Percentiles rank a stretch among this genome's conserved stretches.
Evolutionary conservation across 1,140 invertebrate species (phyloP).

Genomic region (Sycophila sp.): DNA sequence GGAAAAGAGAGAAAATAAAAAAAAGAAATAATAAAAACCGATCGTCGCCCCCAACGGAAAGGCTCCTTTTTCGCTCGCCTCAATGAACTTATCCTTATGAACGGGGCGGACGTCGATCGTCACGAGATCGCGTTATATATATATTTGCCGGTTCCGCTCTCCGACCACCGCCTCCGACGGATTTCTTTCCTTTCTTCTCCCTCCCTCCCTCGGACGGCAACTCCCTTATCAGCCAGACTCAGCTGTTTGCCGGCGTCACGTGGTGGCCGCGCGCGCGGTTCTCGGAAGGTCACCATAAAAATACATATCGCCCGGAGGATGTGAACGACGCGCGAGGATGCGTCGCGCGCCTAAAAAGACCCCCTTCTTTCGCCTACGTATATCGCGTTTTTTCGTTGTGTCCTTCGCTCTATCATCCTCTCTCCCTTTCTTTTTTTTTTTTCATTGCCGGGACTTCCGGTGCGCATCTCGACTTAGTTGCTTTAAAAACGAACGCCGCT

Average conservation of each 20-base stretch:
- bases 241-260: slow-evolving; percentile 51
- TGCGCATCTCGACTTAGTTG: too few relatives aligned
- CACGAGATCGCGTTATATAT: slow-evolving; percentile 32
- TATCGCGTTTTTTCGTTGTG: too few relatives aligned
- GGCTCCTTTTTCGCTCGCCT: slow-evolving; percentile 8
- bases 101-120: slow-evolving; percentile 32
- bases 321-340: slow-evolving; percentile 41
- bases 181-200: too few relatives aligned
- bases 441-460: too few relatives aligned
- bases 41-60: background rate
- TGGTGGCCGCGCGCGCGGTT: slow-evolving; percentile 44
- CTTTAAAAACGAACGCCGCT: too few relatives aligned
- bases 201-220: too few relatives aligned
- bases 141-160: slow-evolving; percentile 27
- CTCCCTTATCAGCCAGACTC: slow-evolving; percentile 49
- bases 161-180: too few relatives aligned
- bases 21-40: too few relatives aligned
- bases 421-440: background rate
- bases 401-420: background rate
- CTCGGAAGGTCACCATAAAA: slow-evolving; percentile 55
- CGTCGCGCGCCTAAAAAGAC: too few relatives aligned
- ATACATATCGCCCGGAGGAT: slow-evolving; percentile 52
- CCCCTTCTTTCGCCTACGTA: too few relatives aligned
- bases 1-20: background rate
- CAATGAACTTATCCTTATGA: slow-evolving; percentile 20